Conservation (phyloP, 2,888 invertebrate species). For the Acrobeloides nanus region DNA sequence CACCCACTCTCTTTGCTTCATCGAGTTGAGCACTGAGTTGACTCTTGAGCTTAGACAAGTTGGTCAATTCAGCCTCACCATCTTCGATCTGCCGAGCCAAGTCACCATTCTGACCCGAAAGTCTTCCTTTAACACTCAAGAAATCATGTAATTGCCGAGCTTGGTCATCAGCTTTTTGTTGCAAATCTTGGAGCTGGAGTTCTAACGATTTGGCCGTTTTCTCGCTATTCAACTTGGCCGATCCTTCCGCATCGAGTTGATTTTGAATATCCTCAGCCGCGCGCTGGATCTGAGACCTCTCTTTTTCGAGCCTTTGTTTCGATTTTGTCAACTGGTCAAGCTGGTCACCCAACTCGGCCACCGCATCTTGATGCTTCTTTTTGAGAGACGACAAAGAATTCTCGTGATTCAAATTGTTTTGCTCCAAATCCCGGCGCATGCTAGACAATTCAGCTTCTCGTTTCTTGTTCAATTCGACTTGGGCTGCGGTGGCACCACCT, state of each 20-base stretch:
- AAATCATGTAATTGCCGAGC: slow-evolving; percentile 72
- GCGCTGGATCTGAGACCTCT: slow-evolving; percentile 39
- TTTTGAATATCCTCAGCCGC: slow-evolving; percentile 44
- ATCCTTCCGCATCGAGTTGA: slow-evolving; percentile 45
- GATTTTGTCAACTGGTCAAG: slow-evolving; percentile 98
- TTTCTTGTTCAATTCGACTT: slow-evolving; percentile 92
- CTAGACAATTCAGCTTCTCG: slow-evolving; percentile 98
- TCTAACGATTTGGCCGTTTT: slow-evolving; percentile 47
- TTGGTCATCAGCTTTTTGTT: slow-evolving; percentile 90
- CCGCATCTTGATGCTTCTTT: slow-evolving; percentile 99
- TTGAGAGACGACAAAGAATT: slow-evolving; percentile 87
- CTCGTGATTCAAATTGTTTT: slow-evolving; percentile 90
- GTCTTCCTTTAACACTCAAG: slow-evolving; percentile 73
- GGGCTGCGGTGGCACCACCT: slow-evolving; percentile 96
- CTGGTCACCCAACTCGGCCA: slow-evolving; percentile 97
- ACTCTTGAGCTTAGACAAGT: slow-evolving; percentile 66
- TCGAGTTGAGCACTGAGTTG: slow-evolving; percentile 60
- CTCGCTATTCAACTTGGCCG: slow-evolving; percentile 43
- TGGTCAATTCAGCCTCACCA: slow-evolving; percentile 86
- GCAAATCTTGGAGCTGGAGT: slow-evolving; percentile 77
- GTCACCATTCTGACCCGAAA: slow-evolving; percentile 93
- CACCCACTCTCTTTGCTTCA: slow-evolving; percentile 94
- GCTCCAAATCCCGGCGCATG: slow-evolving; percentile 93
- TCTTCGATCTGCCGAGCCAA: slow-evolving; percentile 84
- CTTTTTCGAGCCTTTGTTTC: slow-evolving; percentile 77